Evolutionary conservation across 2,888 invertebrate species (phyloP), one percentile per base, ranked within the genome.

Genomic region (Rhingia campestris): DNA sequence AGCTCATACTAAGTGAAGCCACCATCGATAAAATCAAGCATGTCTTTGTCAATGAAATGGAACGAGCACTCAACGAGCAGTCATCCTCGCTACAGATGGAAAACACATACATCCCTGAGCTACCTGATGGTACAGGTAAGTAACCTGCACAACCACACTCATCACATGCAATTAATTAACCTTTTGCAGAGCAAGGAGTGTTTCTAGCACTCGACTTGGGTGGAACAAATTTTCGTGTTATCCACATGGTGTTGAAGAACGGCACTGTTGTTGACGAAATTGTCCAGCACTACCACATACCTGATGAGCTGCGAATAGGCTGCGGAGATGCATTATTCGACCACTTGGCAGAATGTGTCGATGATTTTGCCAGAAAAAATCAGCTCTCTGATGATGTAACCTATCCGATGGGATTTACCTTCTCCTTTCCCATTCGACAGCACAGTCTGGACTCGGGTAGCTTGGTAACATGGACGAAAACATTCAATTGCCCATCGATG

Each of bases 381-480:
- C 45, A 64, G 4, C 63, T 87, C 10, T 10, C 37, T 5, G 54
- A 84, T 4, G 81, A 81, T 5, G 39, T 67, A 0, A 59, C 76
- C 4, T 81, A 96, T 85, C 94, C 95, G 1, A 90, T 96, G 86
- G 96, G 96, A 6, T 97, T 97, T 91, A 96, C 96, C 2, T 97
- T 97, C 91, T 96, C 96, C 37, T 97, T 97, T 91, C 96, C 96
- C 5, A 95, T 96, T 94, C 92, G 93, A 86, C 96, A 96, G 89
- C 94, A 94, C 88, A 94, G 94, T 51, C 92, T 97, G 79, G 94
- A 95, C 81, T 93, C 93, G 7, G 96, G 95, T n/a, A 92, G 94
- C 86, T 92, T 97, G 86, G 94, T 95, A 12, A 95, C 95, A n/a
- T 97, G 96, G 96, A 96, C 96, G 0, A 97, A 97, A 92, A 94